A percentile compares a stretch with the other conserved stretches of the same genome.
Evolutionary conservation across 1,140 invertebrate species (phyloP).

Genomic region (Eurytemora carolleeae): DNA sequence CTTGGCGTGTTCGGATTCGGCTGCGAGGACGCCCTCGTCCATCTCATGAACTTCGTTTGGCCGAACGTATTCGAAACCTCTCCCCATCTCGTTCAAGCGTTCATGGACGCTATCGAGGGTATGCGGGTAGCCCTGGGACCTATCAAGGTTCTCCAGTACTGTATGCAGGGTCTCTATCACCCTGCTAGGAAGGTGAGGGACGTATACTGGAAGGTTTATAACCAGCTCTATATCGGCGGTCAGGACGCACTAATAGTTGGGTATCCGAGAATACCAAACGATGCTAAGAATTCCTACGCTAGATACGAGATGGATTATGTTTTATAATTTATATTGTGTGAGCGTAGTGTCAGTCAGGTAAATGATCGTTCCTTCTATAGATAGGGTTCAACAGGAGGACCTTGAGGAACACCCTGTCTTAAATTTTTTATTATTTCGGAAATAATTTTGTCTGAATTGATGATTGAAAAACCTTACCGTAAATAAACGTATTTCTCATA

Average conservation of each 20-base stretch:
- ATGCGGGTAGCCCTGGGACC: slow-evolving; percentile 86
- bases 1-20: slow-evolving; percentile 96
- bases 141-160: slow-evolving; percentile 48
- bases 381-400: too few species aligned
- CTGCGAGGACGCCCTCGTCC: slow-evolving; percentile 91
- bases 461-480: too few species aligned
- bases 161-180: slow-evolving; percentile 77
- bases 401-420: too few species aligned
- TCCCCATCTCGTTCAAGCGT: slow-evolving; percentile 96
- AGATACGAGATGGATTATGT: slow-evolving; percentile 92
- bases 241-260: slow-evolving; percentile 95
- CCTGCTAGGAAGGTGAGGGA: slow-evolving; percentile 96
- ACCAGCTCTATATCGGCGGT: slow-evolving; percentile 94
- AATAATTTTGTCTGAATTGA: too few species aligned
- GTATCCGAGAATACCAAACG: slow-evolving; percentile 81
- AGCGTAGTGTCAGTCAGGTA: too few species aligned
- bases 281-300: slow-evolving; percentile 72
- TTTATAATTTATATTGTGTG: too few species aligned
- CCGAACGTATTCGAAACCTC: slow-evolving; percentile 99
- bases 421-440: too few species aligned
- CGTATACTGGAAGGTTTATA: slow-evolving; percentile 99
- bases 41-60: slow-evolving; percentile 97
- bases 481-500: too few species aligned
- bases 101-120: slow-evolving; percentile 96
- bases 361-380: too few species aligned